Evolutionary conservation across 37 sponge, comb jelly and placozoan species (phyloP).

Genomic region (Oscarella lobularis): DNA sequence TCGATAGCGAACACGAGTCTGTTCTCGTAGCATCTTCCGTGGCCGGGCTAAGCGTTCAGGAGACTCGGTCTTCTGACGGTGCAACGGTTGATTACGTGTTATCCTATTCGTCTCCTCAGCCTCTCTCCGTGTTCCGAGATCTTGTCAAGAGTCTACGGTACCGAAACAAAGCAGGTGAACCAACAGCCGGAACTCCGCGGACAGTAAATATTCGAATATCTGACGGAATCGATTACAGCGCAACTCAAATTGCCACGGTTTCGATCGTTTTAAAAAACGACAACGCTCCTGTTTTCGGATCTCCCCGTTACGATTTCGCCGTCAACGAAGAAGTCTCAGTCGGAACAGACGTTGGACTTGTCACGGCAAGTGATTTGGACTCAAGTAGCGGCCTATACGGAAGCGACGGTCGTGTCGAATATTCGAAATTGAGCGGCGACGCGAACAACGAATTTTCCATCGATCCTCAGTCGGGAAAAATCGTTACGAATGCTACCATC

Average conservation of each 20-base stretch:
- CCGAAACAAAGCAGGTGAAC: conserved; percentile 18
- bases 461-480: background rate
- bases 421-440: conserved; percentile 38
- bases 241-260: conserved; percentile 11
- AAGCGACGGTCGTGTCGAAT: conserved; percentile 19
- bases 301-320: background rate
- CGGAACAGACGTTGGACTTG: background rate
- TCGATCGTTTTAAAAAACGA: conserved; percentile 26
- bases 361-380: conserved; percentile 34
- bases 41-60: background rate
- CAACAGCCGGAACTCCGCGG: conserved; percentile 13
- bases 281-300: conserved; percentile 39
- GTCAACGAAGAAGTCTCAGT: conserved; percentile 25
- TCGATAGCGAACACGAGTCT: conserved; percentile 12
- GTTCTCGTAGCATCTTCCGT: background rate
- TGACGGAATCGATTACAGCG: conserved; percentile 23
- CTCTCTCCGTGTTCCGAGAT: background rate
- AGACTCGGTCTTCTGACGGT: background rate
- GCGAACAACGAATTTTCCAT: conserved; percentile 26
- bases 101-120: background rate
- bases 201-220: conserved; percentile 23
- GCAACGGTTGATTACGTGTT: background rate
- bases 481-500: background rate
- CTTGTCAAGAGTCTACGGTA: conserved; percentile 15
- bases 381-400: conserved; percentile 28